Evolutionary conservation across 2,888 invertebrate species (phyloP), one percentile per base, ranked within the genome.

Genomic region (Andrena bicolor): DNA sequence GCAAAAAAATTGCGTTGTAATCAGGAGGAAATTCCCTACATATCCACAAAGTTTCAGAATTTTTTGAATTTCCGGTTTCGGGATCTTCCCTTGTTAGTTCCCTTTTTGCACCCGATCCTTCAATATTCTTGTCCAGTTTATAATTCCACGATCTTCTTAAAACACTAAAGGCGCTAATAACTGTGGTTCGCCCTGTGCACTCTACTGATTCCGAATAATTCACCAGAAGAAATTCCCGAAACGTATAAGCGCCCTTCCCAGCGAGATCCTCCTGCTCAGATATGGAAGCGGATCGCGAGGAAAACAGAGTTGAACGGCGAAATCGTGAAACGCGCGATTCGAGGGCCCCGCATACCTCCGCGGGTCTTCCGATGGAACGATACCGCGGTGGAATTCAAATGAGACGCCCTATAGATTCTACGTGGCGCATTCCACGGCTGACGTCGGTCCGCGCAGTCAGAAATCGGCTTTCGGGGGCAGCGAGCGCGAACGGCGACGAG

Each of bases 311-410:
- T 23, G 51, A 56, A 48, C 60, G n/a, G 49, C 72, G 68, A 81
- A 79, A 72, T 71, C 80, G 78, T 78, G 78, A 72, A 76, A 63
- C 76, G 63, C 76, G 51, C 28, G 72, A 63, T 53, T 83, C 83
- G 32, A 76, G 70, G 65, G 64, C 68, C 66, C 63, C 58, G 83
- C 83, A 85, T 85, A 85, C 86, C 86, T 72, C 56, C 79, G 71
- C 79, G 48, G 82, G 82, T 80, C 88, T 86, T 90, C 89, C 90
- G 91, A 90, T 89, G 89, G 84, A 88, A 84, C 86, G 89, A 88
- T 88, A 90, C 90, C 84, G 88, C 90, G 84, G 86, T 87, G 88
- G 91, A 91, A 92, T 92, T 91, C 89, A 81, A 88, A 88, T 85
- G 88, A 88, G 88, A 77, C 84, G 66, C 66, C 41, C 60, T 63